Evolutionary conservation across 1,140 invertebrate species (phyloP), one percentile per base, ranked within the genome.

Genomic region (Pantala flavescens): DNA sequence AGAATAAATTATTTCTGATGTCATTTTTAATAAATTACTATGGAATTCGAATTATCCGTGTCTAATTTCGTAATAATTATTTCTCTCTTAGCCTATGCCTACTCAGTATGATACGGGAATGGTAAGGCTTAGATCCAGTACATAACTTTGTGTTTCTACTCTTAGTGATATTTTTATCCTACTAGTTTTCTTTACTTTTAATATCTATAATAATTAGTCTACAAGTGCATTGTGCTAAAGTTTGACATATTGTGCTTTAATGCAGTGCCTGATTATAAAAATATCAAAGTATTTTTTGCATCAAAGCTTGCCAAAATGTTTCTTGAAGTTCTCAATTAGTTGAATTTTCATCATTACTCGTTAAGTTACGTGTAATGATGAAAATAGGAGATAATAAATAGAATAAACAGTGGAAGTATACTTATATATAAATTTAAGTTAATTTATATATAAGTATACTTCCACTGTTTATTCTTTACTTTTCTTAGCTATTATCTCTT

Each of bases 31-130:
- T 63, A 63, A 1, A 3, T 63, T 3, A 63, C 14, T 63, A 7
- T 12, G n/a, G 14, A 7, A 19, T 49, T 49, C 43, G 49, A 19
- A 63, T 21, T 7, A 1, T 63, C n/a, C 14, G 12, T 19, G n/a
- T 19, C 1, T 63, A 63, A 63, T 63, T 63, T 21, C n/a, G 12
- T 19, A 63, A 7, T 63, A 63, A 16, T 21, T 63, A 36, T 5
- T 63, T 63, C 12, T 63, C 12, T 63, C 49, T 1, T 21, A 63
- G 49, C 49, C 49, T 19, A 63, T 63, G 49, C 49, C 49, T 63
- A 63, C 49, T 63, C 49, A 63, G 49, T 63, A 63, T 63, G 49
- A 63, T 63, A 63, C 49, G 14, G 49, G 49, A 63, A 63, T 63
- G 49, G 49, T 63, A 63, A 63, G 49, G 12, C 28, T 36, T 2